Evolutionary conservation across 2,888 invertebrate species (phyloP).

Genomic region (Dynastes tityus): DNA sequence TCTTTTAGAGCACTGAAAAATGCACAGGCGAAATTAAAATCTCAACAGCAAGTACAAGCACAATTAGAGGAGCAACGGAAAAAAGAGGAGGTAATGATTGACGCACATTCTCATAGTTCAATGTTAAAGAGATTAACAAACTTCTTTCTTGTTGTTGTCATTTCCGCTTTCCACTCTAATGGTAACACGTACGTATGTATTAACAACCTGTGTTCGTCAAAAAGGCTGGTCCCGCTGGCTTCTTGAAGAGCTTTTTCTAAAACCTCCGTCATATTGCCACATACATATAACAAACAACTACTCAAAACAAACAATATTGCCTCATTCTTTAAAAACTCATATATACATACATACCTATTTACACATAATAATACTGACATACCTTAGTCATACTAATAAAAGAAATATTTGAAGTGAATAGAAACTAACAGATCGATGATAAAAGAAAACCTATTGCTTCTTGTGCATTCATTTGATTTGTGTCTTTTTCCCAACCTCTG

Average conservation of each 20-base stretch:
- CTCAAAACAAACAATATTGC: constrained; percentile 63
- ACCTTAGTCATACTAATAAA: constrained; percentile 38
- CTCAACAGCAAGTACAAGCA: constrained; percentile 87
- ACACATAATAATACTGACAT: constrained; percentile 33
- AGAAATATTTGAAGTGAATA: constrained; percentile 32
- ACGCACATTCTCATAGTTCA: constrained; percentile 23
- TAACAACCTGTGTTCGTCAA: constrained; percentile 35
- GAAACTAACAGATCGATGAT: constrained; percentile 21
- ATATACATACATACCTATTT: constrained; percentile 25
- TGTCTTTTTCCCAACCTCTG: constrained; percentile 52
- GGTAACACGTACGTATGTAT: constrained; percentile 45
- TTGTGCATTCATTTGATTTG: constrained; percentile 51
- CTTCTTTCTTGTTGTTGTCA: constrained; percentile 51
- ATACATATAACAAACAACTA: constrained; percentile 53
- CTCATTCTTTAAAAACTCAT: constrained; percentile 64
- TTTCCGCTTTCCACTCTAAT: constrained; percentile 45
- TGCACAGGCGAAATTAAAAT: constrained; percentile 92
- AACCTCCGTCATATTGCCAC: constrained; percentile 57
- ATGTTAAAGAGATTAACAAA: constrained; percentile 53
- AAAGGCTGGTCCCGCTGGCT: constrained; percentile 93
- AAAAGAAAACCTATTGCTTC: constrained; percentile 50
- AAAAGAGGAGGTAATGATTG: constrained; percentile 77
- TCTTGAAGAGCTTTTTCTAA: constrained; percentile 97
- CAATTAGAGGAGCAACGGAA: constrained; percentile 75
- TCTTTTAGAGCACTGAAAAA: constrained; percentile 87